Evolutionary conservation across 37 sponge, comb jelly and placozoan species (phyloP).

Genomic region (Eunapius fragilis): DNA sequence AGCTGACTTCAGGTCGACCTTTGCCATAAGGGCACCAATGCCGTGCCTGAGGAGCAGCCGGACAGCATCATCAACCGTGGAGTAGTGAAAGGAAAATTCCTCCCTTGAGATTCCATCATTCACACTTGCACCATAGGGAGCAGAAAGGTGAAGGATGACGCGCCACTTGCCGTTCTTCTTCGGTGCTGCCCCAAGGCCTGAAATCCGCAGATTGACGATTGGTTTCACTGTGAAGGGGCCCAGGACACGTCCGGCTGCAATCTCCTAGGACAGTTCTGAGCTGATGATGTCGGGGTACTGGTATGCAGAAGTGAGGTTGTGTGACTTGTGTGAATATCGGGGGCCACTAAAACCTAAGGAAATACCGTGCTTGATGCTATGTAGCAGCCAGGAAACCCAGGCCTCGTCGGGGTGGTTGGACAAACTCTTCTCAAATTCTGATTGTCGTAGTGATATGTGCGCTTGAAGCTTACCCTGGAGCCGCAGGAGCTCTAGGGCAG

Average conservation of each 20-base stretch:
- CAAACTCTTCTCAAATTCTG: constrained; percentile 12
- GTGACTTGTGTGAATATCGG: not conserved
- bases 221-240: constrained; percentile 14
- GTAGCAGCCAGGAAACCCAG: not conserved
- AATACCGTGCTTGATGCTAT: not conserved
- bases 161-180: constrained; percentile 50
- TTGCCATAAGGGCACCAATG: constrained; percentile 17
- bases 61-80: constrained; percentile 22
- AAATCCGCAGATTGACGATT: constrained; percentile 4
- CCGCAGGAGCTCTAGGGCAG: constrained; percentile 15
- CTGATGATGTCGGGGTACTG: constrained; percentile 11
- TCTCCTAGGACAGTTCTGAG: constrained; percentile 6
- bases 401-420: constrained; percentile 11
- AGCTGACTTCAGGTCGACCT: constrained; percentile 43
- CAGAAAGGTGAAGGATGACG: constrained; percentile 36
- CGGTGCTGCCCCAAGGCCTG: constrained; percentile 33
- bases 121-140: constrained; percentile 32
- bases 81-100: constrained; percentile 19
- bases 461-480: constrained; percentile 24
- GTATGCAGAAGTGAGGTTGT: not conserved
- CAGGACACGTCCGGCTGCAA: not conserved
- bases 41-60: constrained; percentile 1
- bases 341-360: constrained; percentile 23
- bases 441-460: constrained; percentile 11
- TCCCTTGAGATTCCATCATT: constrained; percentile 30